Base-by-base conservation (phyloP, 2,888 invertebrate species). In the Pseudococcus jackbeardsleyi region DNA sequence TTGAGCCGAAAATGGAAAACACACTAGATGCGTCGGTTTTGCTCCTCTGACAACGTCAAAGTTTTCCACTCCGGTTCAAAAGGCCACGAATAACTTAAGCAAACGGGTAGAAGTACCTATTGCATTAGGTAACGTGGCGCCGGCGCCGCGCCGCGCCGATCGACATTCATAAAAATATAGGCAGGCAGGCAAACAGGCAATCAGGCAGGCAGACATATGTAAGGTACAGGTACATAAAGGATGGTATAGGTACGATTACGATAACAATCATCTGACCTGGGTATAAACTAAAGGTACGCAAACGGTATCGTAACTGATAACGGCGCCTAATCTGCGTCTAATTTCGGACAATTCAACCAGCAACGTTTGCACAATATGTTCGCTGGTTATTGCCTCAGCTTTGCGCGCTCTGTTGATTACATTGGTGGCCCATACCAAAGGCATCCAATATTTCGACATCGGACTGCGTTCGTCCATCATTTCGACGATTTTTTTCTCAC, bases 401-500 rank as follows among this genome's bases (percentile, higher is more conserved):
- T 96, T 96, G 89, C 97, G 93, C 8, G 97, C 97, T 89, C 97
- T 93, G 92, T 97, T 97, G 90, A 97, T 96, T 90, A 97, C 96
- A 91, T 97, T 97, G 11, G 97, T 96, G 79, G 97, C 97, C 97
- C 97, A 97, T 22, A 97, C 96, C 88, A 97, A 92, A 0, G 97
- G 97, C 96, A 97, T 96, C 97, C 97, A 97, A 91, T 97, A 97
- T 92, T 95, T 95, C 33, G 96, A 96, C 96, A 97, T 97, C 2
- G 96, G 90, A 48, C 96, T 96, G 91, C 96, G 96, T 22, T 95
- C 95, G 91, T 97, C 96, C 95, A 97, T 95, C 91, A 96, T 94
- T 91, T 97, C 97, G 91, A 97, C 96, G 86, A 97, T 96, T 92
- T 97, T 97, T 92, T 96, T 95, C 92, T 97, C 97, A 90, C 96